Conservation (phyloP, 2,797 vertebrate genomes). For the Luscinia megarhynchos region DNA sequence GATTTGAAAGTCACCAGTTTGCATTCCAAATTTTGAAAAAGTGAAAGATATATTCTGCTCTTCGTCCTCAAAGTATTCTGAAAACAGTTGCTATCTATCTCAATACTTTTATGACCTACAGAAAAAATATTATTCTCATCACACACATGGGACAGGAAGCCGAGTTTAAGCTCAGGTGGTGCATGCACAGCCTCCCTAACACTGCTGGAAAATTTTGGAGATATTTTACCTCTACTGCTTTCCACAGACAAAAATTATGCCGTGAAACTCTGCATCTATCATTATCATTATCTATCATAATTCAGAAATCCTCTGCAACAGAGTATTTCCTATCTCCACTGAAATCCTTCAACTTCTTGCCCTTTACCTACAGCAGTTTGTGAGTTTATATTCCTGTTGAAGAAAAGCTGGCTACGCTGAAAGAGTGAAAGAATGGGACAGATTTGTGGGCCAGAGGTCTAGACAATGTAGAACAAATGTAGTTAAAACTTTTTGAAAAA, state of each 20-base stretch:
- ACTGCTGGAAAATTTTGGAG: not conserved
- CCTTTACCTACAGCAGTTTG: not conserved
- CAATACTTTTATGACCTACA: not conserved
- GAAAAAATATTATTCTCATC: not conserved
- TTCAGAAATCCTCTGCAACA: not conserved
- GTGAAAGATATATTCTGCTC: not conserved
- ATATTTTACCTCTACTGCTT: not conserved
- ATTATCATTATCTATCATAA: not conserved
- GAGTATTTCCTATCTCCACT: not conserved
- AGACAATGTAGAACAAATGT: not conserved
- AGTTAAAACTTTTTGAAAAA: not conserved
- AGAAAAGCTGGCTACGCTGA: not conserved
- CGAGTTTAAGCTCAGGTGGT: not conserved
- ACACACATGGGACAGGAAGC: not conserved
- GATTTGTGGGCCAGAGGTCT: not conserved
- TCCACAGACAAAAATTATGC: not conserved
- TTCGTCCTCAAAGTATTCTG: not conserved
- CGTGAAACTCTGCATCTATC: not conserved
- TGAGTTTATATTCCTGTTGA: not conserved
- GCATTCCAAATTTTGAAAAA: not conserved
- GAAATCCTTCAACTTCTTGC: not conserved
- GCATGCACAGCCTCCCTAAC: not conserved
- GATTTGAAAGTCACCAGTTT: not conserved
- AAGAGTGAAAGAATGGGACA: not conserved
- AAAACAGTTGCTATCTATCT: not conserved